Evolutionary conservation across 2,113 vertebrate species (phyloP).

Genomic region (Cervus canadensis): DNA sequence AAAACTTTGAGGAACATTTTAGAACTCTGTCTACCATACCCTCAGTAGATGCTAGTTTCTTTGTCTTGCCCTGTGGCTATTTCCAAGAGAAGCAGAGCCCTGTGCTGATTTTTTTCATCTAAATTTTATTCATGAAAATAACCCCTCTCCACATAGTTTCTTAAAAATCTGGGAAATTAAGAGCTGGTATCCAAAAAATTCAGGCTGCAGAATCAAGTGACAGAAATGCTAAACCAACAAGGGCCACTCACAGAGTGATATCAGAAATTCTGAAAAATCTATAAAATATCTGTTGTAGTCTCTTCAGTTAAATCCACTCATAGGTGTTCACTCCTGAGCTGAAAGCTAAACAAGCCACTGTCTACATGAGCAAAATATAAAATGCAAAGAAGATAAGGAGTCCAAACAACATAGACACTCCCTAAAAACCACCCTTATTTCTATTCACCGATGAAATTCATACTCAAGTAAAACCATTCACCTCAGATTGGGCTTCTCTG

Average conservation of each 20-base stretch:
- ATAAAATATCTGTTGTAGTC: background rate
- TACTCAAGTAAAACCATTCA: background rate
- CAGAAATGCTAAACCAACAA: background rate
- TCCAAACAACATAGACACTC: background rate
- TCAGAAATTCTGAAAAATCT: background rate
- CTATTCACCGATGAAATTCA: background rate
- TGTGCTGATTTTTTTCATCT: background rate
- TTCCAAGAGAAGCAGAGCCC: background rate
- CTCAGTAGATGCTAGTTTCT: background rate
- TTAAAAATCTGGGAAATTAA: background rate
- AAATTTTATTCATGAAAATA: background rate
- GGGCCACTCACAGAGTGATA: background rate
- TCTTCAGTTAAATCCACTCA: background rate
- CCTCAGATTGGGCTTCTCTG: background rate
- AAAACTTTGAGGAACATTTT: background rate
- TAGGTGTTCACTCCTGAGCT: background rate
- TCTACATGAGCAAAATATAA: background rate
- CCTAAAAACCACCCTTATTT: background rate
- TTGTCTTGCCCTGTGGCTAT: background rate
- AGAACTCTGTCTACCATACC: background rate
- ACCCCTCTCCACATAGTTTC: background rate
- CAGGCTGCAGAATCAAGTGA: background rate
- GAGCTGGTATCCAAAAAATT: background rate
- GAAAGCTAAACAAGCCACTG: background rate
- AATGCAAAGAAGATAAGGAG: background rate